Base-by-base conservation (phyloP, 2,797 vertebrate species). In the Melanogrammus aeglefinus region DNA sequence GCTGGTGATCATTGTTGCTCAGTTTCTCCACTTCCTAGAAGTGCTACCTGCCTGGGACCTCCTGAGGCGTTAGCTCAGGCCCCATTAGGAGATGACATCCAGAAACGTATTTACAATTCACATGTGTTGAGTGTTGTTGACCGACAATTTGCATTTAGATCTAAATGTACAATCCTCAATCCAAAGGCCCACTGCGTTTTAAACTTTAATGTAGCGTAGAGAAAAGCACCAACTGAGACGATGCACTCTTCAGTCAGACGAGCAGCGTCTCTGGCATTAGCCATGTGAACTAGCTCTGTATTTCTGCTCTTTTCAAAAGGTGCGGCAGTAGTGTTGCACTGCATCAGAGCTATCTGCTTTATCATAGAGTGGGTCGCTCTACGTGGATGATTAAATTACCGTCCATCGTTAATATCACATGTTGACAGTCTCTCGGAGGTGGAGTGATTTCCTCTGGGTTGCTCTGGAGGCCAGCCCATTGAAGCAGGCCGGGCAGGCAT, bases 301-400 rank as follows among this genome's bases (percentile, higher is more conserved):
- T 63, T 63, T 24, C n/a, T 63, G 6, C 38, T 39, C 57, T 63
- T 63, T 57, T 57, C 51, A 6, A 63, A 63, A 63, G 57, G 57
- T 9, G 57, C n/a, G 57, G 57, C 57, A 24, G 7, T 63, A 7
- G 57, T 75, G 47, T 84, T 87, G 76, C 84, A 85, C 88, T 86
- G 84, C 82, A 82, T 90, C 81, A 86, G 71, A 84, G 83, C 86
- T 83, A 86, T 88, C 87, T 84, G 82, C 57, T 63, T 80, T 31
- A 38, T 76, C 39, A 75, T 39, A 0, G 33, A 6, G 81, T 74
- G 71, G 31, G 47, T 63, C 51, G 36, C 80, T 13, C 70, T 24
- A 63, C 76, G 6, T 41, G 18, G 18, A 72, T 72, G 47, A 57
- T 57, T 6, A 57, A 57, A 57, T 57, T 8, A 63, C 57, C 24